Evolutionary conservation across 2,113 vertebrate genomes (phyloP), one percentile per base, ranked within the genome.

Genomic region (Engystomops pustulosus): DNA sequence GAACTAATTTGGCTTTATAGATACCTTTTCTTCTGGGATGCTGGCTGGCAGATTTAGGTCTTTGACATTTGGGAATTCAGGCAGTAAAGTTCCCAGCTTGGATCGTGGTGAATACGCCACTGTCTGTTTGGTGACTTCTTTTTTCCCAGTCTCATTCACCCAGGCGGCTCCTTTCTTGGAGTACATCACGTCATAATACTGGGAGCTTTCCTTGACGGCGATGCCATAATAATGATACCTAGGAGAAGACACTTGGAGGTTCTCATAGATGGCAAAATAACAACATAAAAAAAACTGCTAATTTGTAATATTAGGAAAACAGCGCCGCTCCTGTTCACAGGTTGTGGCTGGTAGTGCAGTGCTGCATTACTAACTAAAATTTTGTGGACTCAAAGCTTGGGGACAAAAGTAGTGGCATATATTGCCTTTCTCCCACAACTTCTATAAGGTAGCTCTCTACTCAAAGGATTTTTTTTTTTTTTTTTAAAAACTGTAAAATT

Each of bases 1-100:
- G 83, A 93, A 93, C 94, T 89, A 86, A 90, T 90, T 85, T 77
- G 67, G 72, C 58, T 30, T 78, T 58, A 32, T 85, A 87, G 93
- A 96, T 97, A 99, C 98, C 98, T 99, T 99, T 91, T 99, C 97
- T 88, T 98, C 97, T 92, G 98, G 95, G 94, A 99, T 94, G 91
- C 95, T 98, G 91, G 97, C 91, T 76, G 98, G 98, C 93, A 99
- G 96, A 95, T 97, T 97, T 93, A 99, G 93, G 92, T 99, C 98
- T 96, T 99, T 99, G 95, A 99, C 97, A 95, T 98, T 99, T 94
- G 98, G 98, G 92, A 99, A 99, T 91, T 99, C 98, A 92, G 98
- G 98, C 95, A 99, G 93, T 85, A 99, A 91, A 0, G 98, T 99
- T 86, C 98, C 98, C 81, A 99, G 97, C 88, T 99, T 99, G 96